phyloP scores from a whole-genome alignment of 1,140 invertebrate species.

The Pseudomyrmex concolor region DNA sequence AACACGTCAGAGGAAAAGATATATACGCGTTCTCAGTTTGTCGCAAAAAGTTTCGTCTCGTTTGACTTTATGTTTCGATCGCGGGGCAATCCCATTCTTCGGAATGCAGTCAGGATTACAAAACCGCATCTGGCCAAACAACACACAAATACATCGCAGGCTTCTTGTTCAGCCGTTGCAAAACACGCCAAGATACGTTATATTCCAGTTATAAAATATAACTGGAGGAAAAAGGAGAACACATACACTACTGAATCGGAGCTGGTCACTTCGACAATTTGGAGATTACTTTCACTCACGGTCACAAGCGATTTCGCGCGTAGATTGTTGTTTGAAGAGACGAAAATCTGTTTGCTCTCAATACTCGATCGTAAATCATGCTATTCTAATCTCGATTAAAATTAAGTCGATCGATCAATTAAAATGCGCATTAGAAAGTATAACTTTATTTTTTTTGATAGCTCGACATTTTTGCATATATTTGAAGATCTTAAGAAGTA shows the following conservation, averaged over 20 bases:
- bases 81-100: conserved; percentile 2
- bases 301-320: conserved; percentile 22
- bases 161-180: conserved; percentile 72
- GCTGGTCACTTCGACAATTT: conserved; percentile 69
- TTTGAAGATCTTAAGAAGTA: not conserved
- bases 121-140: conserved; percentile 69
- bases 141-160: not conserved
- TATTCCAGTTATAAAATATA: conserved; percentile 58
- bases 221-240: not conserved
- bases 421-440: no score
- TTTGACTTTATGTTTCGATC: conserved; percentile 12
- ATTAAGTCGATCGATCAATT: not conserved
- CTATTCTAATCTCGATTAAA: not conserved
- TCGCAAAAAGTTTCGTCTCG: not conserved
- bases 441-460: no score
- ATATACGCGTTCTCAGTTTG: not conserved
- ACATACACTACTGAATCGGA: conserved; percentile 14
- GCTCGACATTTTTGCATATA: no score
- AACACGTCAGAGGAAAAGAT: not conserved
- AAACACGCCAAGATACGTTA: conserved; percentile 67
- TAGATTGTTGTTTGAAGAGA: not conserved
- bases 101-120: conserved; percentile 71
- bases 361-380: not conserved
- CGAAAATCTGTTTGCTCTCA: not conserved
- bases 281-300: conserved; percentile 80